Base-by-base conservation (phyloP, 2,888 invertebrate genomes). In the Carterocephalus palaemon region DNA sequence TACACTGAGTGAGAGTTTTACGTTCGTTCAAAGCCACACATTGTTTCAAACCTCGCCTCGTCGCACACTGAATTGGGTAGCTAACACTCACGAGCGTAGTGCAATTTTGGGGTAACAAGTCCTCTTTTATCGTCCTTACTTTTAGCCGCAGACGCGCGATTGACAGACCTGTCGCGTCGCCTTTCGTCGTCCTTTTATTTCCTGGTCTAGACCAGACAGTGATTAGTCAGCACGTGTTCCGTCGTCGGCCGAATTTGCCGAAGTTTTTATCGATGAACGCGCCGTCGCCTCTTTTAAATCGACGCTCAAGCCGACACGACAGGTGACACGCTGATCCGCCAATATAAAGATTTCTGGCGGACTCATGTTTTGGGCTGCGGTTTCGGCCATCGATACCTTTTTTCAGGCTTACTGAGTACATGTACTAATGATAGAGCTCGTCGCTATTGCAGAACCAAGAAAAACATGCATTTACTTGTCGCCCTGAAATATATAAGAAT, bases 171-270 rank as follows among this genome's bases (percentile, higher is more conserved):
- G 70, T 70, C 67, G 64, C 62, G 47, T 54, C 58, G 60, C 56
- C 58, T 63, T 57, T 53, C 65, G 63, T 66, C 63, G 60, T 28
- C 29, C 51, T 62, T 62, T 64, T 61, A 60, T 66, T 70, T 67
- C 65, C 59, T 58, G 54, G 64, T 62, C 61, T 64, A 72, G 64
- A 65, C 69, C 61, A 58, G 67, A 57, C 62, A 59, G 62, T 64
- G 72, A 73, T 75, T 76, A 77, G 71, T 65, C 61, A 64, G 70
- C 74, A 70, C 61, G 55, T 74, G 75, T 75, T 56, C 57, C 61
- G 65, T 64, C 65, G 53, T 54, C 53, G 54, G 51, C 45, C 49
- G 54, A 60, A 51, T 52, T 52, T 53, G 38, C 38, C 59, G 59
- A 43, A 43, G 42, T 64, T 64, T 68, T 68, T 68, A 63, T 59